Percentiles rank a stretch among this genome's conserved stretches.
phyloP scores from a whole-genome alignment of 1,140 invertebrate genomes.

The Plutomurus gul region DNA sequence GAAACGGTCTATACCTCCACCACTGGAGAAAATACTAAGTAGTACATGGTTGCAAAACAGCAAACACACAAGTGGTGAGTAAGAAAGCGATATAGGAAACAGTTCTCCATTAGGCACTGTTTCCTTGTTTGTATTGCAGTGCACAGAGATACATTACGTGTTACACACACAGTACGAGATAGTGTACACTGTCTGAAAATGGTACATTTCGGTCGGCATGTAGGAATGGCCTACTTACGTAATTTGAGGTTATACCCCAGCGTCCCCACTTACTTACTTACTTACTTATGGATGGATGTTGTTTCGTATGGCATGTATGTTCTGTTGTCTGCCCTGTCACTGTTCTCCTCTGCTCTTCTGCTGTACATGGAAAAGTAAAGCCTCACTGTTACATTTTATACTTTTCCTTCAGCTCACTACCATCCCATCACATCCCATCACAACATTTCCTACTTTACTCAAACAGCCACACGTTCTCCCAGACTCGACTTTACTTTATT shows the following conservation, averaged over 20 bases:
- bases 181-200: too few species aligned
- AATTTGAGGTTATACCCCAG: constrained; percentile 21
- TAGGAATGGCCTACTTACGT: constrained; percentile 26
- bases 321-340: background rate
- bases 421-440: constrained; percentile 1
- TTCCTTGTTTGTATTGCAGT: too few species aligned
- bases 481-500: background rate
- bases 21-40: too few species aligned
- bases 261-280: constrained; percentile 15
- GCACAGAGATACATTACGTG: too few species aligned
- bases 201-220: background rate
- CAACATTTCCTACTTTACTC: background rate
- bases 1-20: too few species aligned
- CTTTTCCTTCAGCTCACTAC: background rate
- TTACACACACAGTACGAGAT: background rate
- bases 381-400: background rate
- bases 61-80: too few species aligned
- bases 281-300: constrained; percentile 27
- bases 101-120: too few species aligned
- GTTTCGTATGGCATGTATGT: background rate
- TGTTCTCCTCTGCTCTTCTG: background rate
- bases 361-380: background rate
- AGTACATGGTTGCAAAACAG: too few species aligned
- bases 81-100: too few species aligned
- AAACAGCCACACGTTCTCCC: background rate